These are phyloP conservation scores for Lasioglossum villosulum DNA, from an alignment of 2,888 invertebrate genomes.

Conservation along the genomic window DNA sequence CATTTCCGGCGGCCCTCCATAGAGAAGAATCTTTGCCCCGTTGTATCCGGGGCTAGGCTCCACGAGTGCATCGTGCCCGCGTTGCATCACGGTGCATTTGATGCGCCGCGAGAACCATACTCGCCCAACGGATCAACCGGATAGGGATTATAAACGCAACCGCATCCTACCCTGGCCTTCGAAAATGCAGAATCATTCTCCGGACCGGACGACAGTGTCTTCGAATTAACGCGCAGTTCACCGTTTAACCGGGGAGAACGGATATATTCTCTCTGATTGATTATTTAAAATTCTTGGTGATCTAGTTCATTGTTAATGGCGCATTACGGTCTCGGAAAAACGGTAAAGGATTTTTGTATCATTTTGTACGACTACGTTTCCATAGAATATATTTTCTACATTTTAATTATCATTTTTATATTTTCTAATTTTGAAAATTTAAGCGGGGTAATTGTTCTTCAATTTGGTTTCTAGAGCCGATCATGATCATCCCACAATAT, in stretches of 20 bases:
- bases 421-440: too few species aligned
- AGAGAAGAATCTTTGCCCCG: neutral
- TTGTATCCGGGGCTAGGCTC: constrained; percentile 15
- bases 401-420: too few species aligned
- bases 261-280: neutral
- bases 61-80: neutral
- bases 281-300: neutral
- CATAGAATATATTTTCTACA: too few species aligned
- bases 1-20: constrained; percentile 3
- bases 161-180: neutral
- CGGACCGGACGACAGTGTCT: neutral
- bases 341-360: neutral
- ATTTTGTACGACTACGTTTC: too few species aligned
- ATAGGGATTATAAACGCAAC: neutral
- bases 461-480: too few species aligned
- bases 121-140: neutral
- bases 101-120: neutral
- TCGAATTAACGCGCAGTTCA: neutral
- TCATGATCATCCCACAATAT: too few species aligned
- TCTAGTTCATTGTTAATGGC: neutral
- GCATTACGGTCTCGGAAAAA: too few species aligned
- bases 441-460: too few species aligned
- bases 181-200: neutral
- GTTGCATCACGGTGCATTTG: constrained; percentile 26
- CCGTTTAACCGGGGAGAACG: neutral